Base-by-base conservation (phyloP, 1,140 invertebrate species). In the Augochlora pura region DNA sequence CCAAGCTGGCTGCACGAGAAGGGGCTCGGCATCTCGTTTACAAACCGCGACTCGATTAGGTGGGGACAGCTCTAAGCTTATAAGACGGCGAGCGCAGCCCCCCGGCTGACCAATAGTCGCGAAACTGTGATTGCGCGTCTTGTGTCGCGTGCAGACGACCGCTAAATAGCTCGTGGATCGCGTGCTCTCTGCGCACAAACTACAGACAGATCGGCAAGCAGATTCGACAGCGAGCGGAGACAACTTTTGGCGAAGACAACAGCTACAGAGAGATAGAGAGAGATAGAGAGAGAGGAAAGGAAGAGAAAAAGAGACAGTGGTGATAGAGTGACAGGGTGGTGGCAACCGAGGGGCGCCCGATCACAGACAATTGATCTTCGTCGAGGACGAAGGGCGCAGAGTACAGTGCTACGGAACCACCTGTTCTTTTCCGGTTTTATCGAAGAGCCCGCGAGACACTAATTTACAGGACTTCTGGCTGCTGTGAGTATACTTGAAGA, bases 1-100 rank as follows among this genome's bases (percentile, higher is more conserved):
- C 92, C 92, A 92, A 90, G 91, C 91, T 91, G 91, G 88, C 92
- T 92, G 90, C 88, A 86, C 81, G 77, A 84, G 85, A 90, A 91
- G 88, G 85, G 89, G 90, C 88, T 92, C 86, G 89, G 85, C 90
- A 86, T 87, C 88, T 81, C 86, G 86, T 88, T 84, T 72, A 87
- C 80, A 79, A 89, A 90, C 88, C 82, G 87, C 84, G 83, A n/a
- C 32, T 76, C 88, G 80, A 80, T 83, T 80, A 86, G 87, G 91
- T 92, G 91, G 91, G 91, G 91, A 69, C 73, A 87, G 86, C 81
- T 25, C n/a, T 81, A 86, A 88, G 92, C 87, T 92, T 93, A 93
- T 93, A 93, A 93, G 91, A 91, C 88, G 91, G 88, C 79, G 82
- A 81, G 84, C 85, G 87, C 83, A 85, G 68, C 82, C 86, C 87